phyloP scores from a whole-genome alignment of 35 echinoderm and acorn worm genomes.

The Stichopus chloronotus region DNA sequence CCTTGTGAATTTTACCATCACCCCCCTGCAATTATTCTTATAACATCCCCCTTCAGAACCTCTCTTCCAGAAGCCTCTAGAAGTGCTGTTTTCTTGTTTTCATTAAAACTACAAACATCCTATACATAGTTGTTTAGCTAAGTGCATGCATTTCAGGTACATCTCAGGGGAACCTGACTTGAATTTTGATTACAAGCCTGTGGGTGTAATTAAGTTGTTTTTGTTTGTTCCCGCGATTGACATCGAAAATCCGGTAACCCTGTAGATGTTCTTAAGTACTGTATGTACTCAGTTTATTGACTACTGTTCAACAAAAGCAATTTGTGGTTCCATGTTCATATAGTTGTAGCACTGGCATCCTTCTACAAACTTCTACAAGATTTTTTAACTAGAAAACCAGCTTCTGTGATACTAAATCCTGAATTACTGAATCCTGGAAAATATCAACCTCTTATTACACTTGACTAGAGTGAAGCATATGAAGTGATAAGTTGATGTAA shows the following conservation, averaged over 20 bases:
- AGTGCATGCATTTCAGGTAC: neutral
- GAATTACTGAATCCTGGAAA: too few species aligned
- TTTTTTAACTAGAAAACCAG: too few species aligned
- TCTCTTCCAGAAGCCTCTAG: neutral
- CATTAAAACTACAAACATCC: conserved; percentile 6
- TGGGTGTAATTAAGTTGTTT: conserved; percentile 9
- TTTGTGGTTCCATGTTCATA: too few species aligned
- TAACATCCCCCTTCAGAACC: neutral
- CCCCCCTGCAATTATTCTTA: too few species aligned
- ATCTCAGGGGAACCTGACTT: conserved; percentile 6
- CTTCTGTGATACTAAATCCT: too few species aligned
- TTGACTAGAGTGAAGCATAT: too few species aligned
- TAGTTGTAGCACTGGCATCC: too few species aligned
- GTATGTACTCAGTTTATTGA: neutral
- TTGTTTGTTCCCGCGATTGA: neutral
- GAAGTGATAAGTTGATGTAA: too few species aligned
- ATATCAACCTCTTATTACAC: too few species aligned
- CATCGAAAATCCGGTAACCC: neutral
- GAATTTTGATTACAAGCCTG: conserved; percentile 15
- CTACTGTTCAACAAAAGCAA: neutral
- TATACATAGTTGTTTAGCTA: neutral
- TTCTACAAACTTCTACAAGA: too few species aligned
- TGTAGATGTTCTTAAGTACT: neutral
- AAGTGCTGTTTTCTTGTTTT: neutral
- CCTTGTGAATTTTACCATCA: too few species aligned